Evolutionary conservation across 2,888 invertebrate genomes (phyloP).

Genomic region (Mantis religiosa): DNA sequence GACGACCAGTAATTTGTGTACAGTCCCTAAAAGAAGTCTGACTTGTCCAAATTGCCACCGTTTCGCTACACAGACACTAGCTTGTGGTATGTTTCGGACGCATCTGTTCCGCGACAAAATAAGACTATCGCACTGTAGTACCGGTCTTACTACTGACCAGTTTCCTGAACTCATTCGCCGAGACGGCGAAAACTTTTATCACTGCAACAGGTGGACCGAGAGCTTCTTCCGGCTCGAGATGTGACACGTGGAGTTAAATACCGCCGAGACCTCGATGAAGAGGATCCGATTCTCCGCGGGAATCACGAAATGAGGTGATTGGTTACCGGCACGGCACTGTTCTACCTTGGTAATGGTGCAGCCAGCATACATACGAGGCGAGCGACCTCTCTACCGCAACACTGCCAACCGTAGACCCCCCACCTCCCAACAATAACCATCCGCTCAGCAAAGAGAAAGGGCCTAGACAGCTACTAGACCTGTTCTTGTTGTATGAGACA

Average conservation of each 20-base stretch:
- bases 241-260: not conserved
- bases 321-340: not conserved
- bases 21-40: not conserved
- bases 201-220: not conserved
- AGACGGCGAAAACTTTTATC: no score
- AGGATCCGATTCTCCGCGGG: not conserved
- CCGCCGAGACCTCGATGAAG: not conserved
- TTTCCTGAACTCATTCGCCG: not conserved
- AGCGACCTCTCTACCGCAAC: conserved; percentile 1
- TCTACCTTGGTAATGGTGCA: not conserved
- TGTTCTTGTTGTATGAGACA: not conserved
- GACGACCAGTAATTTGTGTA: not conserved
- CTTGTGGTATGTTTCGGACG: no score
- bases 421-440: not conserved
- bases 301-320: not conserved
- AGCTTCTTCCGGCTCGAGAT: not conserved
- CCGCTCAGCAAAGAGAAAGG: conserved; percentile 7
- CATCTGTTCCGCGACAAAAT: not conserved
- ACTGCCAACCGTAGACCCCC: not conserved
- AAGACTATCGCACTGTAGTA: not conserved
- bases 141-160: not conserved
- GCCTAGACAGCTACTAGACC: not conserved
- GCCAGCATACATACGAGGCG: not conserved
- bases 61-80: no score
- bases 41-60: no score